phyloP scores from a whole-genome alignment of 2,113 vertebrate genomes.

The Odontesthes bonariensis region DNA sequence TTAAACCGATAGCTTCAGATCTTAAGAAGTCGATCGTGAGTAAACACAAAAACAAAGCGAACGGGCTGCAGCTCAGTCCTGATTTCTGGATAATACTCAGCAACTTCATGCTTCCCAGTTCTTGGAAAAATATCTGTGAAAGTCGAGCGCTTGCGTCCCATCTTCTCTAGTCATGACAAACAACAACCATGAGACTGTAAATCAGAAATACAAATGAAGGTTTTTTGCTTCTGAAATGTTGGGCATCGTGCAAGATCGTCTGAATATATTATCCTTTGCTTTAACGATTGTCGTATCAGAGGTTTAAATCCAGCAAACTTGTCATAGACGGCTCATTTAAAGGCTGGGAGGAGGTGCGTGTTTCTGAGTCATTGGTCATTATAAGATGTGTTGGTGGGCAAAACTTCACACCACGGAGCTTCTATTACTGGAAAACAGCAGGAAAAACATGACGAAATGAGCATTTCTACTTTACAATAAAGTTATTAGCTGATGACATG shows the following conservation, averaged over 20 bases:
- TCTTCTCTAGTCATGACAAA: background rate
- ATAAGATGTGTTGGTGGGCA: background rate
- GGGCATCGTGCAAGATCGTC: constrained; percentile 35
- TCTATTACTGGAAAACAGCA: background rate
- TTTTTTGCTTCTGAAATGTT: background rate
- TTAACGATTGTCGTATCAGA: too few species aligned
- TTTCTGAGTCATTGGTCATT: background rate
- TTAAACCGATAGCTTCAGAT: background rate
- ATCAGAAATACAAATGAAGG: background rate
- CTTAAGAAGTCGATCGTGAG: too few species aligned
- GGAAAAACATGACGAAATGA: background rate
- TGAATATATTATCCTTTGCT: background rate
- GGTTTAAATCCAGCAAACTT: background rate
- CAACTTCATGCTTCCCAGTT: background rate
- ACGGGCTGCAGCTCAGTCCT: background rate
- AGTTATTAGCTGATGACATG: too few species aligned
- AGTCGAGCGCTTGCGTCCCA: background rate
- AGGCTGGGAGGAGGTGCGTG: background rate
- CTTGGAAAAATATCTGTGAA: background rate
- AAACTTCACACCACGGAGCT: background rate
- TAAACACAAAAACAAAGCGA: background rate
- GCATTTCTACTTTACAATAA: background rate
- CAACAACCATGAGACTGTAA: background rate
- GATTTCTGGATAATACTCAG: too few species aligned
- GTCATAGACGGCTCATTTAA: background rate